These are phyloP conservation scores for Trichopoda pennipes DNA, from an alignment of 2,888 invertebrate species.

Conservation along the genomic window DNA sequence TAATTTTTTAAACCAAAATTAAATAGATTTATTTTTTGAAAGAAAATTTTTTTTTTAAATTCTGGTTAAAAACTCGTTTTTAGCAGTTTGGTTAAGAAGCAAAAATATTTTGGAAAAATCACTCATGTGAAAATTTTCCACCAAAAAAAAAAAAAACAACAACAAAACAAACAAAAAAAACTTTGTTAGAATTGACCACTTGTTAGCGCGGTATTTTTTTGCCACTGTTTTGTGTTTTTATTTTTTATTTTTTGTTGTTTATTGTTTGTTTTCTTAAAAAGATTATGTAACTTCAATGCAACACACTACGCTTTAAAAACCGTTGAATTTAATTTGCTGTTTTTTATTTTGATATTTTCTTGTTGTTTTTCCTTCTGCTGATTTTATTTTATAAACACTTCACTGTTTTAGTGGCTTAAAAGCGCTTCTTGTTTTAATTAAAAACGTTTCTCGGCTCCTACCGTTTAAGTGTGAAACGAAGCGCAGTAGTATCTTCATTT, in stretches of 20 bases:
- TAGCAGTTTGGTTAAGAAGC: constrained; percentile 13
- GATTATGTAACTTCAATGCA: constrained; percentile 67
- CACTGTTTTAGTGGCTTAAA: constrained; percentile 33
- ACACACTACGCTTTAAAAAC: constrained; percentile 53
- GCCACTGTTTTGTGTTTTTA: constrained; percentile 46
- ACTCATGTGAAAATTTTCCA: constrained; percentile 78
- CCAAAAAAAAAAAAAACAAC: constrained; percentile 71
- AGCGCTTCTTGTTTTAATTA: constrained; percentile 52
- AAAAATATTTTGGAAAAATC: constrained; percentile 74
- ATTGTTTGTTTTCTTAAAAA: constrained; percentile 58
- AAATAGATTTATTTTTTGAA: constrained; percentile 13
- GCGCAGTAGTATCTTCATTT: constrained; percentile 77
- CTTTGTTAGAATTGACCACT: constrained; percentile 65
- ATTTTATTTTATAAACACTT: constrained; percentile 38
- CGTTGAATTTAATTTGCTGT: constrained; percentile 35
- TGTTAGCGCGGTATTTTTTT: constrained; percentile 60
- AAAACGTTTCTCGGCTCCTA: constrained; percentile 73
- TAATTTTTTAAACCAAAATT: neutral
- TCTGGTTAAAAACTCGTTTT: constrained; percentile 25
- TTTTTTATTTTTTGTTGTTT: constrained; percentile 11
- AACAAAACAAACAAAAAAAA: constrained; percentile 36
- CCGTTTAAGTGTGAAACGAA: constrained; percentile 78
- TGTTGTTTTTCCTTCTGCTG: constrained; percentile 17
- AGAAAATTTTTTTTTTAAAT: constrained; percentile 17
- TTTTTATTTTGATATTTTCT: constrained; percentile 20